phyloP scores from a whole-genome alignment of 1,140 invertebrate species.

The Venturia canescens region DNA sequence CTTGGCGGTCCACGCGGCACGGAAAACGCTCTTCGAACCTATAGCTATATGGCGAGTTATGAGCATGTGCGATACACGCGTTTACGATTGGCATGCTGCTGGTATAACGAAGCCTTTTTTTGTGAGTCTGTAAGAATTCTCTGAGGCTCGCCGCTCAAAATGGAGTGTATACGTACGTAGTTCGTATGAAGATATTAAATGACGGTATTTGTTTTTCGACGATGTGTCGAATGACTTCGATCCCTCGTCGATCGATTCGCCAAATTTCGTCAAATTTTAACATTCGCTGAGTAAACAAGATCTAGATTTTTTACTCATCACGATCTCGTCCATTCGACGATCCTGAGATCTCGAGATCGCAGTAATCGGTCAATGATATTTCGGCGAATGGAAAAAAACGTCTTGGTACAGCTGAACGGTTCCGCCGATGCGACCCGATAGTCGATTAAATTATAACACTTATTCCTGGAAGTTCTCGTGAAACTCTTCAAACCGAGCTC shows the following conservation, averaged over 20 bases:
- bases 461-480: constrained; percentile 31
- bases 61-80: constrained; percentile 68
- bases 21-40: constrained; percentile 15
- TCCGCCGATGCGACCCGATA: neutral
- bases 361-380: constrained; percentile 4
- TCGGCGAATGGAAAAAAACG: neutral
- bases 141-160: constrained; percentile 51
- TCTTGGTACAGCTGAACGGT: neutral
- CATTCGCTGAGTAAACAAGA: too few species aligned
- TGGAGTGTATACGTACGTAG: neutral
- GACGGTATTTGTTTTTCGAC: neutral
- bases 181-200: neutral
- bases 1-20: constrained; percentile 10
- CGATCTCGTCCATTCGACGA: too few species aligned
- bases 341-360: neutral
- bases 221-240: neutral
- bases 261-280: neutral
- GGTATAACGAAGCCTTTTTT: constrained; percentile 60
- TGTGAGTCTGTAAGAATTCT: constrained; percentile 67
- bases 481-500: constrained; percentile 2
- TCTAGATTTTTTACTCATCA: too few species aligned
- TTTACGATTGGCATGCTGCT: constrained; percentile 57
- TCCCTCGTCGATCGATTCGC: neutral
- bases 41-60: constrained; percentile 2
- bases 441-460: constrained; percentile 44